Base-by-base conservation (phyloP, 2,797 vertebrate species). In the Pangasius krempfi region DNA sequence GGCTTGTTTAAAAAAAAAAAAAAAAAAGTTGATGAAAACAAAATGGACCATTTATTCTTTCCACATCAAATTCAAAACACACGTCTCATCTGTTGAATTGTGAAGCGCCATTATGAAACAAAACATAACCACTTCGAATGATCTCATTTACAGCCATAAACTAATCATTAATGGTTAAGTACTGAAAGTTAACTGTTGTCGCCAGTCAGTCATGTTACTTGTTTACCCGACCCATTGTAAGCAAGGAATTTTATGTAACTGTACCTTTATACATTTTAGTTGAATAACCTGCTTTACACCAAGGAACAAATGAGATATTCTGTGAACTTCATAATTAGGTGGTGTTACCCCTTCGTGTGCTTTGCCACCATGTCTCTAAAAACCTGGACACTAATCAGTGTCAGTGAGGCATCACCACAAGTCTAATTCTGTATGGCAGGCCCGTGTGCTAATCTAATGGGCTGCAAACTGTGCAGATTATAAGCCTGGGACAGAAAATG, bases 401-500 rank as follows among this genome's bases (percentile, higher is more conserved):
- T 82, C 68, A 68, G 16, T 70, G 58, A 82, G 70, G 70, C 58
- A 88, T 88, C 86, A 27, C 85, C 54, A 83, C 18, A 84, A 68
- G 47, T 27, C 82, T 84, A 84, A 68, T 33, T 83, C 83, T 89
- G 83, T 86, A 68, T 86, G 91, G 88, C 88, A 90, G 89, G 64
- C 37, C 84, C 30, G 75, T 88, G 83, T 86, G 86, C 87, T 84
- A 80, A 89, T 30, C 27, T 89, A 91, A 90, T 88, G 80, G 76
- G 27, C 81, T 81, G 37, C 50, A 72, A 73, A 58, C 87, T 75
- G 54, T 52, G 79, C 30, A 89, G 78, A 83, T 86, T 50, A 72
- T 52, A 82, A 58, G 8, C 85, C 40, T 88, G 87, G 84, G 81
- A 87, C 5, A 25, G n/a, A 87, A 66, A 76, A 81, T 81, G 86